phyloP scores from a whole-genome alignment of 2,113 vertebrate genomes.

The Vombatus ursinus region DNA sequence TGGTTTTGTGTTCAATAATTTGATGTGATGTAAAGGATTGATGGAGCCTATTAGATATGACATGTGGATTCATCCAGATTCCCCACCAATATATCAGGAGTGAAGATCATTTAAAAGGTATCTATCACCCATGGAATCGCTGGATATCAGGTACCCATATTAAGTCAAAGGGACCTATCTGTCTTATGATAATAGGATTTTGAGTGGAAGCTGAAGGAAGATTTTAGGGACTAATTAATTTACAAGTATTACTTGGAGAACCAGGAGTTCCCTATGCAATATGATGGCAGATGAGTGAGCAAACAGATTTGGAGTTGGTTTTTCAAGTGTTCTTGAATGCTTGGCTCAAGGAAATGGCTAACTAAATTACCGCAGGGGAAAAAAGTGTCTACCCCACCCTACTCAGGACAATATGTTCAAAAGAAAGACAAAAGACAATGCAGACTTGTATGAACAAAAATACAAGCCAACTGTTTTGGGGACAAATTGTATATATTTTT shows the following conservation, averaged over 20 bases:
- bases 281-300: constrained; percentile 6
- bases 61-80: not conserved
- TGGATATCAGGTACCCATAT: not conserved
- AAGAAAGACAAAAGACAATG: constrained; percentile 6
- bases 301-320: not conserved
- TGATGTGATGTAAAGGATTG: not conserved
- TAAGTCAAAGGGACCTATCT: not conserved
- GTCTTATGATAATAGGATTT: not conserved
- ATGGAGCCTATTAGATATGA: not conserved
- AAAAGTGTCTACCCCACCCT: not conserved
- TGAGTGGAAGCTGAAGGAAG: constrained; percentile 19
- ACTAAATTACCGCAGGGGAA: not conserved
- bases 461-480: constrained; percentile 30
- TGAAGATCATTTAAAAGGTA: not conserved
- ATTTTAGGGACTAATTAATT: not conserved
- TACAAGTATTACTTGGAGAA: constrained; percentile 18
- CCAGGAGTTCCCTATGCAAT: constrained; percentile 3
- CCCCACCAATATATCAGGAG: not conserved
- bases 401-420: constrained; percentile 46
- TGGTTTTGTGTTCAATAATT: not conserved
- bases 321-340: constrained; percentile 36
- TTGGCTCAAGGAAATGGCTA: constrained; percentile 24
- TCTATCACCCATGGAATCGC: not conserved
- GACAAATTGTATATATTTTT: constrained; percentile 54
- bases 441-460: constrained; percentile 22